Percentiles rank a stretch among this genome's conserved stretches.
Evolutionary conservation across 2,113 vertebrate species (phyloP).

Genomic region (Hydrochoerus hydrochaeris): DNA sequence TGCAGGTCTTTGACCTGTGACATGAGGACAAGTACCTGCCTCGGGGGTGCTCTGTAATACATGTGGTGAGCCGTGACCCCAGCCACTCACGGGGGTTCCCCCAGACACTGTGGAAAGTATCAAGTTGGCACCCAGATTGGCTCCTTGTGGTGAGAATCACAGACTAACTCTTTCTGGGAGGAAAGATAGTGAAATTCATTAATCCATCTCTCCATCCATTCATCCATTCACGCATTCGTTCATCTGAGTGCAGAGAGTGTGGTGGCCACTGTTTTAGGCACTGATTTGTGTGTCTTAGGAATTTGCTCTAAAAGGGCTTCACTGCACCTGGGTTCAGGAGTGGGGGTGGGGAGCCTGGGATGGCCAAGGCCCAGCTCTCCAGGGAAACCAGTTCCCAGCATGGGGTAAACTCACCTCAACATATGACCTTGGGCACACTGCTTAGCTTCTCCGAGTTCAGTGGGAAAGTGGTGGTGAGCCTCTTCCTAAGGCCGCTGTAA

Average conservation of each 20-base stretch:
- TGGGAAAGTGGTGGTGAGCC: background rate
- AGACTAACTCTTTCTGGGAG: background rate
- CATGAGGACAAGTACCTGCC: accelerated
- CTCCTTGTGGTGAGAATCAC: background rate
- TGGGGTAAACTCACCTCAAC: background rate
- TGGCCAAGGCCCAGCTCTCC: background rate
- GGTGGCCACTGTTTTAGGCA: background rate
- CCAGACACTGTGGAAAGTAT: background rate
- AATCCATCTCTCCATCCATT: background rate
- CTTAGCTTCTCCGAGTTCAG: background rate
- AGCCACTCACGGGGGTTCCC: accelerated
- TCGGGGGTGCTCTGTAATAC: background rate
- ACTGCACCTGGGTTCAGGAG: background rate
- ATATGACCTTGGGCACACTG: background rate
- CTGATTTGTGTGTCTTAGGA: background rate
- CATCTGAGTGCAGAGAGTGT: background rate
- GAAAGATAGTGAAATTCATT: background rate
- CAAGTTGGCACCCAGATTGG: background rate
- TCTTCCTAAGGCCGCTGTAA: background rate
- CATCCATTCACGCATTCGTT: background rate
- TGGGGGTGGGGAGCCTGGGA: background rate
- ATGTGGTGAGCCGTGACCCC: background rate
- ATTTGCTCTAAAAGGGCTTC: background rate
- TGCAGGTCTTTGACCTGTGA: background rate
- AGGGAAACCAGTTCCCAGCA: background rate